A percentile compares a stretch with the other conserved stretches of the same genome.
These are phyloP conservation scores for Aphrocallistes beatrix DNA, from an alignment of 37 sponge, comb jelly and placozoan species.

Conservation along the genomic window DNA sequence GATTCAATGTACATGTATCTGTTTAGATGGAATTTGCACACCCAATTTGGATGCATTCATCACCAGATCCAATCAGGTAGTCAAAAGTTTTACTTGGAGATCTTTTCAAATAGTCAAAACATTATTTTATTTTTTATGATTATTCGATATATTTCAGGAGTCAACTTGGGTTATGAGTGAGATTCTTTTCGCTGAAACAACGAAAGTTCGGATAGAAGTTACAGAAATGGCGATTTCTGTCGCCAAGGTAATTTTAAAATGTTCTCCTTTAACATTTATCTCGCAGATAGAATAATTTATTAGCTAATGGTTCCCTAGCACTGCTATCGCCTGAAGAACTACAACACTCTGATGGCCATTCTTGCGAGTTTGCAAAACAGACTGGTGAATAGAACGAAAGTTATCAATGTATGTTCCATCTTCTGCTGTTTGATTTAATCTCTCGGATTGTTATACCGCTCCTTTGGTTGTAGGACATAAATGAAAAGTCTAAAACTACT, in stretches of 20 bases:
- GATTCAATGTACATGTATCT: constrained; percentile 6
- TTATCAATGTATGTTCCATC: neutral
- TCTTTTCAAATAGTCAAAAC: neutral
- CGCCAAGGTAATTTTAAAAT: neutral
- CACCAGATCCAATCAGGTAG: constrained; percentile 57
- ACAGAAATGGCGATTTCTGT: neutral
- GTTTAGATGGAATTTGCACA: neutral
- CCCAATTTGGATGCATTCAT: constrained; percentile 67
- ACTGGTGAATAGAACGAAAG: constrained; percentile 49
- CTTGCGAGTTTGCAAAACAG: constrained; percentile 43
- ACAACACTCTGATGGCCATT: constrained; percentile 56
- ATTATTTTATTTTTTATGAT: neutral
- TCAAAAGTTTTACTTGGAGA: neutral
- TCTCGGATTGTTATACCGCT: neutral
- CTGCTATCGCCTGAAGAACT: constrained; percentile 57
- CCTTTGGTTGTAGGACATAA: constrained; percentile 18
- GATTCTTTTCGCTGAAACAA: neutral
- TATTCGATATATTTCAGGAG: neutral
- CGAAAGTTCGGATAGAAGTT: neutral
- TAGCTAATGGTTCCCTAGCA: constrained; percentile 26
- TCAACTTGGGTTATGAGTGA: neutral
- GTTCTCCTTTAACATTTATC: neutral
- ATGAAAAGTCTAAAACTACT: constrained; percentile 31
- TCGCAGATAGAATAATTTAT: neutral
- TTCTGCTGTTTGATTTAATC: neutral